A percentile compares a stretch with the other conserved stretches of the same genome.
These are phyloP conservation scores for Apamea sordens DNA, from an alignment of 2,888 invertebrate species.

Conservation along the genomic window DNA sequence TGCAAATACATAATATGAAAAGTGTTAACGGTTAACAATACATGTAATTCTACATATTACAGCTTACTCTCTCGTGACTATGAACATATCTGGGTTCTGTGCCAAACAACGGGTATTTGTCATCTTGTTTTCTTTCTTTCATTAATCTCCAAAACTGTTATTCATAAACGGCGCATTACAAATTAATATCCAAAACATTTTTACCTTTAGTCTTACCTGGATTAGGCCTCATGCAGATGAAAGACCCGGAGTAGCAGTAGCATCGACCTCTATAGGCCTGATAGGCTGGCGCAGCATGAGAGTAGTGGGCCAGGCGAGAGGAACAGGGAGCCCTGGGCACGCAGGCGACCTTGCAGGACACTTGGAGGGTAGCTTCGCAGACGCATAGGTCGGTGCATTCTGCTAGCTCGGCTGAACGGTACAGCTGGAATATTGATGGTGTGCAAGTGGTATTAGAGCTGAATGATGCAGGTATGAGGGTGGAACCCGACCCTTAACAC, in stretches of 20 bases:
- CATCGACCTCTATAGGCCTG: constrained; percentile 97
- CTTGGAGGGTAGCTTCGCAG: constrained; percentile 94
- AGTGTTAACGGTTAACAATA: not conserved
- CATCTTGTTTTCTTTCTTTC: not conserved
- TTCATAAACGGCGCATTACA: constrained; percentile 13
- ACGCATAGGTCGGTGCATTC: constrained; percentile 97
- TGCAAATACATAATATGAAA: not conserved
- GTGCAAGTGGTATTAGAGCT: not conserved
- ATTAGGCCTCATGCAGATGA: constrained; percentile 97
- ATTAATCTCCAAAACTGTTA: constrained; percentile 4
- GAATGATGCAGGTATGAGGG: no score
- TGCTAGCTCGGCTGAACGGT: constrained; percentile 94
- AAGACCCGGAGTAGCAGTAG: constrained; percentile 97
- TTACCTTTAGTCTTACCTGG: constrained; percentile 79
- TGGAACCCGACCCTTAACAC: no score
- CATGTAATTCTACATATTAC: constrained; percentile 1
- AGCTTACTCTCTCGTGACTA: constrained; percentile 6
- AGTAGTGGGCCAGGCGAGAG: constrained; percentile 96
- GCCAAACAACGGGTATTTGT: not conserved
- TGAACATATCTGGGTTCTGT: not conserved
- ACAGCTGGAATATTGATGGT: constrained; percentile 91
- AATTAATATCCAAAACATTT: constrained; percentile 9
- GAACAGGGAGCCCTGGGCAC: constrained; percentile 96
- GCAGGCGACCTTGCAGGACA: constrained; percentile 97
- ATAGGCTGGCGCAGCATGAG: constrained; percentile 97